A percentile compares a stretch with the other conserved stretches of the same genome.
phyloP scores from a whole-genome alignment of 2,113 vertebrate species.

The Geococcyx californianus region DNA sequence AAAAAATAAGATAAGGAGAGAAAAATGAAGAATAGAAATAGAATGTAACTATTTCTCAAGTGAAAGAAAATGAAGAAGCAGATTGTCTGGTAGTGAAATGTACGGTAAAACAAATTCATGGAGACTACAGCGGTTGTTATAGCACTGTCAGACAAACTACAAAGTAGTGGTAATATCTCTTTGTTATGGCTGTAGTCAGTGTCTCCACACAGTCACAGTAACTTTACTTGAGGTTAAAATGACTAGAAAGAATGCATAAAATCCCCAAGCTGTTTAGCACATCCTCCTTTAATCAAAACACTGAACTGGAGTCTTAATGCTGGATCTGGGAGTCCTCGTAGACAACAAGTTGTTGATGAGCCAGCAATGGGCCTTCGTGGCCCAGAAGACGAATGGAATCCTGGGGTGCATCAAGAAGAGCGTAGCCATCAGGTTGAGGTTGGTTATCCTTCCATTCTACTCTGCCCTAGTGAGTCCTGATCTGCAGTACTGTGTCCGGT shows the following conservation, averaged over 20 bases:
- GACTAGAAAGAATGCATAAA: not conserved
- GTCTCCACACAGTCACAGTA: not conserved
- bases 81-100: not conserved
- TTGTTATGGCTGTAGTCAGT: not conserved
- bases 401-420: too few species aligned
- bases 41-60: not conserved
- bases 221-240: not conserved
- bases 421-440: too few species aligned
- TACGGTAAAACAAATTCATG: not conserved
- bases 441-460: too few species aligned
- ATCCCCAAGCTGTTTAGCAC: not conserved
- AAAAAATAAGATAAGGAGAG: not conserved
- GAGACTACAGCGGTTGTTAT: not conserved
- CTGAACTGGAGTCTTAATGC: not conserved
- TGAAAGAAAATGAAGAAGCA: not conserved
- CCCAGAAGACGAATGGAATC: too few species aligned
- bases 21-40: not conserved
- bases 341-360: too few species aligned
- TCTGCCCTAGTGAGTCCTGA: too few species aligned
- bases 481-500: too few species aligned
- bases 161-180: not conserved
- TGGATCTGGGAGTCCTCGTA: not conserved
- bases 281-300: not conserved
- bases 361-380: too few species aligned
- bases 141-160: not conserved